Conservation (phyloP, 2,797 vertebrate genomes). For the Coracias cyanogaster region DNA sequence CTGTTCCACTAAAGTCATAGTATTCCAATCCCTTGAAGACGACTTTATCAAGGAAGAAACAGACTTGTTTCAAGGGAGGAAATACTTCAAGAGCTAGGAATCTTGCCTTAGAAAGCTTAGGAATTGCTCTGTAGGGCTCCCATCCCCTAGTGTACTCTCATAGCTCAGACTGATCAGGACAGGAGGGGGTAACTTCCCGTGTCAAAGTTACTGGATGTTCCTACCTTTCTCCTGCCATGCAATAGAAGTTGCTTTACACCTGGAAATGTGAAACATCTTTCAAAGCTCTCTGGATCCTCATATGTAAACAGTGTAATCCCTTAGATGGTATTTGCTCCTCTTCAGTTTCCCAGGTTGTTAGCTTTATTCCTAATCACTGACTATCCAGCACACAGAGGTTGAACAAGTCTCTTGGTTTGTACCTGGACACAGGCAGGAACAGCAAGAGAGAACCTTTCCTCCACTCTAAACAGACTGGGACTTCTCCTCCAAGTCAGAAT, state of each 20-base stretch:
- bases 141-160: not conserved
- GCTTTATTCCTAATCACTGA: not conserved
- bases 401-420: not conserved
- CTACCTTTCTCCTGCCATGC: not conserved
- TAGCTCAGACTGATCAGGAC: not conserved
- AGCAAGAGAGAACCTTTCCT: not conserved
- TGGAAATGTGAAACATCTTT: not conserved
- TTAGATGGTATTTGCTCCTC: not conserved
- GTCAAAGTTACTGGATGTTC: not conserved
- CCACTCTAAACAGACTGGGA: not conserved
- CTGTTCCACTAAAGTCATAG: not conserved
- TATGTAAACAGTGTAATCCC: not conserved
- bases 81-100: not conserved
- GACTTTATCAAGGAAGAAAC: not conserved
- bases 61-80: not conserved
- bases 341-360: not conserved
- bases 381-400: not conserved
- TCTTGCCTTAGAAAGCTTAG: not conserved
- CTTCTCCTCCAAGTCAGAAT: not conserved
- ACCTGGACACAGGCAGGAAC: not conserved
- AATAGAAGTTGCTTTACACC: not conserved
- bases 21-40: not conserved
- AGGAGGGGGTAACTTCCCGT: not conserved
- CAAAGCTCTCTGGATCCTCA: not conserved
- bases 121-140: not conserved